Percentiles rank a stretch among this genome's conserved stretches.
These are phyloP conservation scores for Microtus ochrogaster DNA, from an alignment of 2,113 vertebrate genomes.

Conservation along the genomic window DNA sequence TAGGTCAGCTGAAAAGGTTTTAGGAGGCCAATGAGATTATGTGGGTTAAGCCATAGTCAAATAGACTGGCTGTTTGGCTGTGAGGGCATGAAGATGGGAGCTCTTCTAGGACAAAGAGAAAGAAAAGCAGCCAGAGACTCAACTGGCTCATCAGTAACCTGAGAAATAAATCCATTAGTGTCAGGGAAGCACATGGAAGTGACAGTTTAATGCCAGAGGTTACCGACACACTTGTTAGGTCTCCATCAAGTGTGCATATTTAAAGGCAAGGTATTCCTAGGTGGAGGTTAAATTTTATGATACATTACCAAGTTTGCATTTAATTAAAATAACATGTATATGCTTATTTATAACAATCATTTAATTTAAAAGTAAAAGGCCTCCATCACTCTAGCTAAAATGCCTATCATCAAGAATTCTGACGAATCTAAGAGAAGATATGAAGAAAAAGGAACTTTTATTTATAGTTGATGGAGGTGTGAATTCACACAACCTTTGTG, in stretches of 20 bases:
- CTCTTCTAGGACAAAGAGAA: not conserved
- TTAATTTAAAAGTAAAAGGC: not conserved
- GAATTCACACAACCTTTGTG: not conserved
- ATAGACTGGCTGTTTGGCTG: not conserved
- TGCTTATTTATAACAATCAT: not conserved
- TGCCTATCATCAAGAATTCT: not conserved
- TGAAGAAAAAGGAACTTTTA: not conserved
- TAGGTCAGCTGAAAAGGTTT: not conserved
- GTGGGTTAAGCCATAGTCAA: not conserved
- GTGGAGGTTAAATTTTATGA: conserved; percentile 55
- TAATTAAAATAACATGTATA: conserved; percentile 1
- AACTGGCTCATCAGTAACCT: not conserved
- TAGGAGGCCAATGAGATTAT: not conserved
- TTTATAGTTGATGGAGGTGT: not conserved
- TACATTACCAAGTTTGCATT: not conserved
- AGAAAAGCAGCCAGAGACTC: not conserved
- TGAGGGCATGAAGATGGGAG: not conserved
- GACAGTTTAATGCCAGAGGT: conserved; percentile 36
- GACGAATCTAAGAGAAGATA: not conserved
- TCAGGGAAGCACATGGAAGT: not conserved
- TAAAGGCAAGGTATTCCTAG: not conserved
- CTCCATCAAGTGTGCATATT: not conserved
- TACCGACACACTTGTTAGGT: not conserved
- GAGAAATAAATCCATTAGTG: conserved; percentile 48
- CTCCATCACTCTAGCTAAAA: not conserved